Evolutionary conservation across 2,113 vertebrate genomes (phyloP).

Genomic region (Eolophus roseicapilla): DNA sequence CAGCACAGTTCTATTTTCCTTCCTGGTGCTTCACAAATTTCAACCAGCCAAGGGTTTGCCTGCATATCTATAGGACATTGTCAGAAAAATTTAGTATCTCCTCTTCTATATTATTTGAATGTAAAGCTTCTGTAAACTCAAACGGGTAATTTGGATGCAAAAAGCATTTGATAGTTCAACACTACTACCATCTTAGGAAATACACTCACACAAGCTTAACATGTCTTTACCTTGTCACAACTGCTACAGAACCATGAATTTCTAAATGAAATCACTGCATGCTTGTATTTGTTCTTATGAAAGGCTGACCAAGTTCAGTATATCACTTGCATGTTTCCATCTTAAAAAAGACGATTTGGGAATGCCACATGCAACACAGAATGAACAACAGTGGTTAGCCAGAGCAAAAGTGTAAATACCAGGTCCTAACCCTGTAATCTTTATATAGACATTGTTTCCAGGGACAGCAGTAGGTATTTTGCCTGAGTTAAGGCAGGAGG

Average conservation of each 20-base stretch:
- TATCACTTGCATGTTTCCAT: background rate
- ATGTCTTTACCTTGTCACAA: background rate
- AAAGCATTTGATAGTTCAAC: background rate
- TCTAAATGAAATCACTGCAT: background rate
- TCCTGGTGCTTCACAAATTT: background rate
- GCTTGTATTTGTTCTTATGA: background rate
- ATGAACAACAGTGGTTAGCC: background rate
- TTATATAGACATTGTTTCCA: background rate
- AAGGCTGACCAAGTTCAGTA: conserved; percentile 35
- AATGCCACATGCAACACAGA: conserved; percentile 27
- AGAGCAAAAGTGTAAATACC: background rate
- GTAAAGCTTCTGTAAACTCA: background rate
- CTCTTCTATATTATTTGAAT: background rate
- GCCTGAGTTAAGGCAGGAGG: background rate
- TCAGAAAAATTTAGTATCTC: background rate
- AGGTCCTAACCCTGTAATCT: background rate
- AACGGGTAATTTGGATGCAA: background rate
- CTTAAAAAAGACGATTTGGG: background rate
- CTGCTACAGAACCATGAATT: background rate
- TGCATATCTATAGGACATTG: background rate
- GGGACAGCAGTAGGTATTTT: background rate
- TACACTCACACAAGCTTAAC: background rate
- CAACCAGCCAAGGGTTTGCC: background rate
- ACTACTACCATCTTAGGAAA: background rate
- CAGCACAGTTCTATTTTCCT: background rate